A percentile compares a stretch with the other conserved stretches of the same genome.
phyloP scores from a whole-genome alignment of 2,888 invertebrate species.

The Agonopterix heracliana region DNA sequence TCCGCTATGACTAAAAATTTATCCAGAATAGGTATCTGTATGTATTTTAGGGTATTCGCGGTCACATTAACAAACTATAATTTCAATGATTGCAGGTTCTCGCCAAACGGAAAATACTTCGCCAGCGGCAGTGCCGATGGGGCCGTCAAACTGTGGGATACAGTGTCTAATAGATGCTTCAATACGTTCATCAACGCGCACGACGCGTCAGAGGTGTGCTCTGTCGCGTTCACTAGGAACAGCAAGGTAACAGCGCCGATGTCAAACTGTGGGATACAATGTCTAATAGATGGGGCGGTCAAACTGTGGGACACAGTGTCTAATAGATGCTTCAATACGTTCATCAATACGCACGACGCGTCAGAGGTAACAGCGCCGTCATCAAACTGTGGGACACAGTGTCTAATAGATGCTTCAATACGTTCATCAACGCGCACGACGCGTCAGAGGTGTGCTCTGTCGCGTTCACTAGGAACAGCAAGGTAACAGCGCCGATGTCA shows the following conservation, averaged over 20 bases:
- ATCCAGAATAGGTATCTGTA: too few species aligned
- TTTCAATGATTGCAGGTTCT: conserved; percentile 39
- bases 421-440: conserved; percentile 95
- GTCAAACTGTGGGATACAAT: conserved; percentile 42
- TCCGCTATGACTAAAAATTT: too few species aligned
- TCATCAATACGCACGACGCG: too few species aligned
- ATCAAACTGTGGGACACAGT: conserved; percentile 97
- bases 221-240: conserved; percentile 94
- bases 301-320: conserved; percentile 99
- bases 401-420: conserved; percentile 71
- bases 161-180: conserved; percentile 92
- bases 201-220: conserved; percentile 95
- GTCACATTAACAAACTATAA: too few species aligned
- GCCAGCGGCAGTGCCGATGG: conserved; percentile 96
- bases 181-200: conserved; percentile 96
- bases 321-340: conserved; percentile 84
- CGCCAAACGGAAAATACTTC: conserved; percentile 74
- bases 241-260: conserved; percentile 95
- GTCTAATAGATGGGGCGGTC: conserved; percentile 79
- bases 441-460: conserved; percentile 96
- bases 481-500: neutral
- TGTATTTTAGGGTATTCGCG: too few species aligned
- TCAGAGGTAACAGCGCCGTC: too few species aligned
- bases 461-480: conserved; percentile 95
- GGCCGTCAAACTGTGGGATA: conserved; percentile 97